Evolutionary conservation across 2,888 invertebrate species (phyloP).

Genomic region (Ormyrus thymus): DNA sequence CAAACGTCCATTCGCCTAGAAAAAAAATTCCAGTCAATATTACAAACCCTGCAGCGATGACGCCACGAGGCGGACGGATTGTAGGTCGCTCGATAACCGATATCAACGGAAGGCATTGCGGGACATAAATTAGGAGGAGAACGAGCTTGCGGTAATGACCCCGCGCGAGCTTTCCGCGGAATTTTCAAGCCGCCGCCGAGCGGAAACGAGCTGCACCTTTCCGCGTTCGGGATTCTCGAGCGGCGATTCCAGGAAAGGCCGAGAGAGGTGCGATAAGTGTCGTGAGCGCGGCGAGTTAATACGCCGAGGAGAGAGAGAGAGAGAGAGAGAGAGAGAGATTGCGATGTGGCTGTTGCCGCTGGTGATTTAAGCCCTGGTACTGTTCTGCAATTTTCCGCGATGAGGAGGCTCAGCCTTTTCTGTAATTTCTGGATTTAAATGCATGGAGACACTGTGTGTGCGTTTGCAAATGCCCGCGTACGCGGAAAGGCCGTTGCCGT

Average conservation of each 20-base stretch:
- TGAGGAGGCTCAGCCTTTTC: neutral
- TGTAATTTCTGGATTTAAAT: neutral
- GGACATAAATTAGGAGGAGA: constrained; percentile 67
- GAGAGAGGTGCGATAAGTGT: constrained; percentile 23
- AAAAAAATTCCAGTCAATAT: constrained; percentile 8
- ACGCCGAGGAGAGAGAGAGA: neutral
- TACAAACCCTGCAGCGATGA: neutral
- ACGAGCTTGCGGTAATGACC: constrained; percentile 48
- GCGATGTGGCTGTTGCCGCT: neutral
- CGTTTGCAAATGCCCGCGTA: too few relatives aligned
- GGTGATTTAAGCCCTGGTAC: neutral
- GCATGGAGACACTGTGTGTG: too few relatives aligned
- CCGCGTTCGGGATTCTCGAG: neutral
- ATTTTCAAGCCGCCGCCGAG: neutral
- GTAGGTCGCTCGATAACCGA: constrained; percentile 59
- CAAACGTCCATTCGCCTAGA: neutral
- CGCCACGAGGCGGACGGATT: constrained; percentile 5
- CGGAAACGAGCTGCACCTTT: constrained; percentile 18
- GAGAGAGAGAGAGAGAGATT: too few relatives aligned
- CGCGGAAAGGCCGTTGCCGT: too few relatives aligned
- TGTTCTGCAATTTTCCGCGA: neutral
- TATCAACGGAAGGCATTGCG: constrained; percentile 59
- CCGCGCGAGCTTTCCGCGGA: neutral
- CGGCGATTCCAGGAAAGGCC: constrained; percentile 10
- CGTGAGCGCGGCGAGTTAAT: constrained; percentile 28